Base-by-base conservation (phyloP, 53 echinoderm and acorn worm species). In the Holothuria scabra region DNA sequence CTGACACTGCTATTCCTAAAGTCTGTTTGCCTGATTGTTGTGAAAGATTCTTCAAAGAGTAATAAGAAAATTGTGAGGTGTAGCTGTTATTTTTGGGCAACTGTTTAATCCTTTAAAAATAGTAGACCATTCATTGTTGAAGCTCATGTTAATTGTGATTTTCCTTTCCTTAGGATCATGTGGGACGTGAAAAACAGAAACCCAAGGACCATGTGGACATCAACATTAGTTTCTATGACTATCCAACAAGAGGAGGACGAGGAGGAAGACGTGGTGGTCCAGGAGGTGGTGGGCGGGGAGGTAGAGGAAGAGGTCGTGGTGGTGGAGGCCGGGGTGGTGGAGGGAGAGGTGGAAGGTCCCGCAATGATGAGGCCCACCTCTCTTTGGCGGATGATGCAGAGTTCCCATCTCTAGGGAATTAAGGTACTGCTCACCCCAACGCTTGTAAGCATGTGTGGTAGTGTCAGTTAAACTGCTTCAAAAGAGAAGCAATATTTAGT, bases 361-460 rank as follows among this genome's bases (percentile, higher is more conserved):
- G 68, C 46, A 60, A 60, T 46, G 87, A 84, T 26, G 93, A 91
- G 24, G 82, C 90, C 33, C 59, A 74, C 58, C 67, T 90, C 26
- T 72, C 87, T 38, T 81, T 97, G 18, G 92, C 80, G 82, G 91
- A 94, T 66, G 92, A 97, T 61, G 90, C 94, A 37, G 94, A 97
- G 10, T 97, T 97, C 90, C 97, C 94, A 26, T 82, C 88, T 60
- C 90, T 94, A 21, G 58, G 63, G 52, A 52, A 52, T 16, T 52
- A 52, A n/a, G 16, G 16, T 52, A 18, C 52, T 52, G 52, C 52
- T 52, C 52, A 16, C 52, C 52, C 52, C 52, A 18, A 16, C 18
- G 52, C 52, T 52, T 18, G 52, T 52, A 14, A 52, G 52, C 52
- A 52, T 52, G 52, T 52, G 52, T 52, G 52, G 52, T 52, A 52